Conservation (phyloP, 2,888 invertebrate species). For the Mycalesis mineus region DNA sequence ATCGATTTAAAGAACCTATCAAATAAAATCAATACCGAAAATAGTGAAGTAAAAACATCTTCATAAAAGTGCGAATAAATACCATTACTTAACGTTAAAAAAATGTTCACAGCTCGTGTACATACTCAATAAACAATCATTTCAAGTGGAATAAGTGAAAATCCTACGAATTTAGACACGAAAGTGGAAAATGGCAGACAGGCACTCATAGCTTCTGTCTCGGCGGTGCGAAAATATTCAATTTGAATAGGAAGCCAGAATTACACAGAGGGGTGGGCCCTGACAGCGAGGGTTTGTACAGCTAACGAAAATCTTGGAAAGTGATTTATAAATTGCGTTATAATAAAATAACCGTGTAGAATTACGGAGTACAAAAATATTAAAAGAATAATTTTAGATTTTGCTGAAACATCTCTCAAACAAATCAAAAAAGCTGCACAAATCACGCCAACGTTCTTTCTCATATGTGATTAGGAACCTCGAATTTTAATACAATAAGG, state of each 20-base stretch:
- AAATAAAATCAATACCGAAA: too few species aligned
- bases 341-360: too few species aligned
- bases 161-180: slow-evolving; percentile 7
- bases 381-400: too few species aligned
- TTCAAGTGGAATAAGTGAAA: slow-evolving; percentile 5
- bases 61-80: not conserved
- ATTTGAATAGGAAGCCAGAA: slow-evolving; percentile 29
- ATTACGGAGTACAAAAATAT: too few species aligned
- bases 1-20: too few species aligned
- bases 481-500: too few species aligned
- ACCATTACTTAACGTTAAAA: not conserved
- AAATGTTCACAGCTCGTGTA: not conserved
- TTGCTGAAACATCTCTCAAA: too few species aligned
- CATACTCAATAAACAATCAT: slow-evolving; percentile 2
- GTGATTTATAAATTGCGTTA: too few species aligned
- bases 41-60: too few species aligned
- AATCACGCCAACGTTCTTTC: too few species aligned
- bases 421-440: too few species aligned
- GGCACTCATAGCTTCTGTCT: slow-evolving; percentile 1
- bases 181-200: slow-evolving; percentile 10
- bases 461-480: too few species aligned
- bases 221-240: slow-evolving; percentile 24
- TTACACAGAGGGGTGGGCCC: slow-evolving; percentile 8
- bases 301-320: not conserved
- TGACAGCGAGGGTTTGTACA: not conserved